Evolutionary conservation across 2,888 invertebrate species (phyloP).

Genomic region (Caenorhabditis sp.): DNA sequence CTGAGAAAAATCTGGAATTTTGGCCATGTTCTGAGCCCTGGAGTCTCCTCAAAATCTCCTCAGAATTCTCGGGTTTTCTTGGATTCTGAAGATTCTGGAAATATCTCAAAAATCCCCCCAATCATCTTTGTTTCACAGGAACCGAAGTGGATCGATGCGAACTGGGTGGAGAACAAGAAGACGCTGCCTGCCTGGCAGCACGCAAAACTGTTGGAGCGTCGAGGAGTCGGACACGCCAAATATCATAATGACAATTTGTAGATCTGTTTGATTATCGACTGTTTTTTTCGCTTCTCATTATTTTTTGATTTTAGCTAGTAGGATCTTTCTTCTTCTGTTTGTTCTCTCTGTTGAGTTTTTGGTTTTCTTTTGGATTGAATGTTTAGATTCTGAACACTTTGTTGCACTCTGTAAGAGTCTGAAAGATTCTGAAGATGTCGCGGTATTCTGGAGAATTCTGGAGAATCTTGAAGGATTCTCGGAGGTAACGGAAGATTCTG

Average conservation of each 20-base stretch:
- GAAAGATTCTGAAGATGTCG: too few species aligned
- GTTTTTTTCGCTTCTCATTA: neutral
- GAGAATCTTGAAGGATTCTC: too few species aligned
- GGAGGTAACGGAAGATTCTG: too few species aligned
- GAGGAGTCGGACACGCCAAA: conserved; percentile 43
- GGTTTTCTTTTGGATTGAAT: neutral
- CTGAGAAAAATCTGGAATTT: too few species aligned
- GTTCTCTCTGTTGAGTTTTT: neutral
- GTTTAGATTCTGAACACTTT: too few species aligned
- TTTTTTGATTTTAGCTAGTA: conserved; percentile 17
- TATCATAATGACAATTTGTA: conserved; percentile 53
- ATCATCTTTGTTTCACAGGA: conserved; percentile 55
- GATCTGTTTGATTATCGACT: neutral
- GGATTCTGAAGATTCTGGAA: too few species aligned
- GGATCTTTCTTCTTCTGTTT: neutral
- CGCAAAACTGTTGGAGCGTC: conserved; percentile 43
- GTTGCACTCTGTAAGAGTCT: too few species aligned
- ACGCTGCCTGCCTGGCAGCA: conserved; percentile 79
- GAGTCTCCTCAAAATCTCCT: too few species aligned
- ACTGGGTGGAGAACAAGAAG: conserved; percentile 78
- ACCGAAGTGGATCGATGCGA: conserved; percentile 78
- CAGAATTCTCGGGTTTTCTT: too few species aligned
- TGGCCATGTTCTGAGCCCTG: too few species aligned
- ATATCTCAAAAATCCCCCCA: too few species aligned
- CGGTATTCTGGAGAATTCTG: too few species aligned